Conservation (phyloP, 2,888 invertebrate genomes). For the Sesia bembeciformis region DNA sequence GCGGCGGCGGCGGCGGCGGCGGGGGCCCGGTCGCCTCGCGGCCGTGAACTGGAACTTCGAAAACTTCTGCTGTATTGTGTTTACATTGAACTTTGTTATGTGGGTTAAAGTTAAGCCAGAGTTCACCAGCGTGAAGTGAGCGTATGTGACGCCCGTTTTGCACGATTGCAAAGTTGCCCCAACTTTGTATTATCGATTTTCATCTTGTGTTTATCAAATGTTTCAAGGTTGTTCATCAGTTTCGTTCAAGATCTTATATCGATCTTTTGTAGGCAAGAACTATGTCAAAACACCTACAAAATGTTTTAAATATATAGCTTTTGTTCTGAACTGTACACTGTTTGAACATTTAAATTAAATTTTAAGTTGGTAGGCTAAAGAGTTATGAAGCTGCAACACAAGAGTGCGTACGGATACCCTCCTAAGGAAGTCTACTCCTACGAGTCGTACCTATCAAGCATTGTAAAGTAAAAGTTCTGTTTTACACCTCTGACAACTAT, state of each 20-base stretch:
- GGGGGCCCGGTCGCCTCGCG: conserved; percentile 16
- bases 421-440: too few relatives aligned
- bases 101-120: conserved; percentile 74
- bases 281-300: too few relatives aligned
- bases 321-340: too few relatives aligned
- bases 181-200: conserved; percentile 69
- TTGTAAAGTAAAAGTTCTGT: too few relatives aligned
- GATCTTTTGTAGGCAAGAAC: too few relatives aligned
- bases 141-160: conserved; percentile 52
- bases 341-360: too few relatives aligned
- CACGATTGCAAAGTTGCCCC: conserved; percentile 66
- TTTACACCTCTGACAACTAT: too few relatives aligned
- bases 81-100: conserved; percentile 75
- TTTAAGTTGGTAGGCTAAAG: too few relatives aligned
- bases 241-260: background rate
- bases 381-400: too few relatives aligned
- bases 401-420: too few relatives aligned
- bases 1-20: conserved; percentile 12
- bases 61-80: conserved; percentile 72
- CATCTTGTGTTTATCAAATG: conserved; percentile 65
- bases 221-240: conserved; percentile 49
- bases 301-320: too few relatives aligned
- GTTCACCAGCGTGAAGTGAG: conserved; percentile 54
- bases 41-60: conserved; percentile 70
- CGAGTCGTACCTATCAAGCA: too few relatives aligned